Conservation (phyloP, 2,888 invertebrate species). For the Trichacis sp. region DNA sequence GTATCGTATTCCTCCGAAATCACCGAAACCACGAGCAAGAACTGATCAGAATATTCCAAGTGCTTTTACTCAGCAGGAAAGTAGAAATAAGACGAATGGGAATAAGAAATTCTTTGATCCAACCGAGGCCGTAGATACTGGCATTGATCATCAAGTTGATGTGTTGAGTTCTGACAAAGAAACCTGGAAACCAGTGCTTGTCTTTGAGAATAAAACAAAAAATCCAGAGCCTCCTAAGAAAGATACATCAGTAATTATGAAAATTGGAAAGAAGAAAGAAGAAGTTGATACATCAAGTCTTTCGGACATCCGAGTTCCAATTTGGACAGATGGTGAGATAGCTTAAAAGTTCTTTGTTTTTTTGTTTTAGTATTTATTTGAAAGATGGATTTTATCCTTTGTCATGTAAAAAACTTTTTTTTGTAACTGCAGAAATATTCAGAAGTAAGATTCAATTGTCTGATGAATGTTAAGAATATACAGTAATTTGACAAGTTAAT, state of each 20-base stretch:
- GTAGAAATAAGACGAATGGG: slow-evolving; percentile 6
- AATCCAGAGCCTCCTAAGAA: slow-evolving; percentile 24
- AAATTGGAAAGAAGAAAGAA: slow-evolving; percentile 47
- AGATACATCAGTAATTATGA: slow-evolving; percentile 58
- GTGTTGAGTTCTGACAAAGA: slow-evolving; percentile 47
- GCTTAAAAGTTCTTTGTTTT: neutral
- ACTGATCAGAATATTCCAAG: slow-evolving; percentile 37
- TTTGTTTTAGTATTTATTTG: too few relatives aligned
- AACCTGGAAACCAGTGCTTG: slow-evolving; percentile 55
- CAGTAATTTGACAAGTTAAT: too few relatives aligned
- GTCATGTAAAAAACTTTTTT: too few relatives aligned
- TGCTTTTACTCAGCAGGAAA: slow-evolving; percentile 47
- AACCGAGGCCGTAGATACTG: slow-evolving; percentile 15
- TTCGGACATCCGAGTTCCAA: slow-evolving; percentile 49
- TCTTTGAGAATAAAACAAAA: slow-evolving; percentile 52
- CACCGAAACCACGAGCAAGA: neutral
- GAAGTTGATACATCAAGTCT: slow-evolving; percentile 1
- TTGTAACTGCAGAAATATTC: too few relatives aligned
- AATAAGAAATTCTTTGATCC: neutral
- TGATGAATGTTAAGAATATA: too few relatives aligned
- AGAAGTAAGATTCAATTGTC: too few relatives aligned
- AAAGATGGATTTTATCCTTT: too few relatives aligned
- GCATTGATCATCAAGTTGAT: slow-evolving; percentile 45
- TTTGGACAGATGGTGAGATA: slow-evolving; percentile 53
- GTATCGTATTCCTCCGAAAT: slow-evolving; percentile 1